phyloP scores from a whole-genome alignment of 1,140 invertebrate species.

The Zaprionus inermis region DNA sequence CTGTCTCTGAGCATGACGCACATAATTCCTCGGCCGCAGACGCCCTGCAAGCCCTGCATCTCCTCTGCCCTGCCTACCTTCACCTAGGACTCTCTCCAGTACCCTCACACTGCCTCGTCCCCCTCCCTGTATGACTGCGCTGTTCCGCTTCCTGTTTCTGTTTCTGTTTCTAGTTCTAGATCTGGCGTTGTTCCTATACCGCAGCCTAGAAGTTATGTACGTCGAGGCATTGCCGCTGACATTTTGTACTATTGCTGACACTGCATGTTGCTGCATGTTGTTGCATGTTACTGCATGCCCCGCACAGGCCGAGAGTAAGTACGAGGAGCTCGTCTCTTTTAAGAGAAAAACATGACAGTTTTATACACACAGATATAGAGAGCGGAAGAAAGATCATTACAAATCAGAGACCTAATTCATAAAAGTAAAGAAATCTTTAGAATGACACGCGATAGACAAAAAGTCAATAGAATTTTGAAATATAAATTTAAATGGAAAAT shows the following conservation, averaged over 20 bases:
- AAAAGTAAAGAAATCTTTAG: no score
- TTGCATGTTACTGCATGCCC: slow-evolving; percentile 20
- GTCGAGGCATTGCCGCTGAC: slow-evolving; percentile 63
- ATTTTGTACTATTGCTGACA: slow-evolving; percentile 71
- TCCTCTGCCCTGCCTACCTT: no score
- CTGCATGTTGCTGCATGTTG: slow-evolving; percentile 52
- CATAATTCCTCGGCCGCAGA: slow-evolving; percentile 70
- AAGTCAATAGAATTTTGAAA: no score
- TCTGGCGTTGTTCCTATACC: background rate
- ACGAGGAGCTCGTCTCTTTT: background rate
- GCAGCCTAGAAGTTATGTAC: slow-evolving; percentile 57
- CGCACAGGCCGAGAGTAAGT: background rate
- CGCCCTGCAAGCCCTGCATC: slow-evolving; percentile 19
- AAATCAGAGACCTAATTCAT: no score
- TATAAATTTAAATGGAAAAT: no score
- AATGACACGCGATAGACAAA: no score
- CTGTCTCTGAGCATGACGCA: slow-evolving; percentile 56
- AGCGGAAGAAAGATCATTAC: background rate
- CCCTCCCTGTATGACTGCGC: background rate
- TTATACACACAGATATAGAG: slow-evolving; percentile 19
- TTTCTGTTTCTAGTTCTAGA: slow-evolving; percentile 1
- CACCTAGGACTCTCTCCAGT: background rate
- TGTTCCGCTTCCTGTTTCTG: slow-evolving; percentile 8
- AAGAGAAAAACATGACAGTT: slow-evolving; percentile 34
- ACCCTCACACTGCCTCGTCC: background rate